Conservation (phyloP, 2,888 invertebrate genomes). For the Clivina fossor region DNA sequence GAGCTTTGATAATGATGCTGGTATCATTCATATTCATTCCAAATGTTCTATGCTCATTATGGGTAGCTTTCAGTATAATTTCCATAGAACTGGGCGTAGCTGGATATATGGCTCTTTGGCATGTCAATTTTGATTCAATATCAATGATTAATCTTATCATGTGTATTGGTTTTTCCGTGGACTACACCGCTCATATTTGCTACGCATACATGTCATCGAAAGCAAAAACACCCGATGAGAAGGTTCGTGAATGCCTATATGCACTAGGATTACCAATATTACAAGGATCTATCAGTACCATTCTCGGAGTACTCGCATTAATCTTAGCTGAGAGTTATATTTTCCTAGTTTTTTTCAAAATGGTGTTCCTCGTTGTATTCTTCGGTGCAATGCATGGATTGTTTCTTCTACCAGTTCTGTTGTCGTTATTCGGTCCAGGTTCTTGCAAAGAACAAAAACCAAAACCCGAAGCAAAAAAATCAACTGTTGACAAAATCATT, state of each 20-base stretch:
- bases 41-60: constrained; percentile 85
- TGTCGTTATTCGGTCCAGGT: constrained; percentile 83
- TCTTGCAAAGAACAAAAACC: constrained; percentile 51
- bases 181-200: constrained; percentile 94
- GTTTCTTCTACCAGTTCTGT: constrained; percentile 81
- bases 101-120: constrained; percentile 96
- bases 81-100: constrained; percentile 93
- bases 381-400: constrained; percentile 93
- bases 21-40: constrained; percentile 93
- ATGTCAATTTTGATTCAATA: constrained; percentile 90
- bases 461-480: constrained; percentile 57
- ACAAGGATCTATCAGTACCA: constrained; percentile 89
- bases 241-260: constrained; percentile 83
- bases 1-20: constrained; percentile 90
- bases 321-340: constrained; percentile 91
- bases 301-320: constrained; percentile 83
- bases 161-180: constrained; percentile 96
- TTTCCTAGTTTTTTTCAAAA: constrained; percentile 94
- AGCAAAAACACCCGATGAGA: constrained; percentile 73
- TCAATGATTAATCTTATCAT: constrained; percentile 97
- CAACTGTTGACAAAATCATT: constrained; percentile 64
- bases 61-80: constrained; percentile 93
- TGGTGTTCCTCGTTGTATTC: constrained; percentile 92
- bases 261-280: constrained; percentile 88
- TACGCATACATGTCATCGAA: constrained; percentile 93